Percentiles rank a stretch among this genome's conserved stretches.
Conservation (phyloP, 2,888 invertebrate species). For the Iphiclides podalirius region DNA sequence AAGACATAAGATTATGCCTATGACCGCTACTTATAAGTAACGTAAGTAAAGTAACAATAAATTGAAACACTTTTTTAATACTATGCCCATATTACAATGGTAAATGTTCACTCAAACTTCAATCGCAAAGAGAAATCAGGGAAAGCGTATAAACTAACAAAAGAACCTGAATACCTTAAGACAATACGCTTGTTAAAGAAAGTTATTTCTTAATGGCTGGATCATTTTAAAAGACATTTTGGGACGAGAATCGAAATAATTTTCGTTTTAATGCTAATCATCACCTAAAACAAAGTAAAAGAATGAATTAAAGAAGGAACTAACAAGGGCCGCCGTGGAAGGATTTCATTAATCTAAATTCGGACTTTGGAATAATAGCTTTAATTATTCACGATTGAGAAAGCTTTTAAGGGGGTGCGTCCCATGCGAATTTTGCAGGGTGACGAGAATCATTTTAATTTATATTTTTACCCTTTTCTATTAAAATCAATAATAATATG, state of each 20-base stretch:
- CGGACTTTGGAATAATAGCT: slow-evolving; percentile 58
- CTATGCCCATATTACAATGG: no score
- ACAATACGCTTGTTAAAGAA: slow-evolving; percentile 12
- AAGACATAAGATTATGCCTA: no score
- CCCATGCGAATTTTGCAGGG: slow-evolving; percentile 56
- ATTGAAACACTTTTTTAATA: no score
- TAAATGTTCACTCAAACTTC: no score
- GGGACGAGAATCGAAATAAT: slow-evolving; percentile 19
- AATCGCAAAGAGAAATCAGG: no score
- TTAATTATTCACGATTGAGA: slow-evolving; percentile 69
- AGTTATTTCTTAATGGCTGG: slow-evolving; percentile 2
- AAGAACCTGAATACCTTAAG: no score
- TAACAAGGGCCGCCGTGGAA: slow-evolving; percentile 35
- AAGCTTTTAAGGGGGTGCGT: slow-evolving; percentile 57
- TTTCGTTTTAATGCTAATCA: slow-evolving; percentile 21
- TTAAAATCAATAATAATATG: no score
- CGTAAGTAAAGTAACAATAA: no score
- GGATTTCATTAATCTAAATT: slow-evolving; percentile 63
- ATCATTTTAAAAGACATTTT: slow-evolving; percentile 13
- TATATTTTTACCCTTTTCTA: neutral
- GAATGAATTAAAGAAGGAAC: slow-evolving; percentile 35
- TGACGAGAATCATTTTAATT: slow-evolving; percentile 49
- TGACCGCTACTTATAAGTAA: no score
- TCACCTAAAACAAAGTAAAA: slow-evolving; percentile 24
- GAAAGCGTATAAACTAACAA: no score